Evolutionary conservation across 2,888 invertebrate genomes (phyloP).

Genomic region (Drosophila eohydei): DNA sequence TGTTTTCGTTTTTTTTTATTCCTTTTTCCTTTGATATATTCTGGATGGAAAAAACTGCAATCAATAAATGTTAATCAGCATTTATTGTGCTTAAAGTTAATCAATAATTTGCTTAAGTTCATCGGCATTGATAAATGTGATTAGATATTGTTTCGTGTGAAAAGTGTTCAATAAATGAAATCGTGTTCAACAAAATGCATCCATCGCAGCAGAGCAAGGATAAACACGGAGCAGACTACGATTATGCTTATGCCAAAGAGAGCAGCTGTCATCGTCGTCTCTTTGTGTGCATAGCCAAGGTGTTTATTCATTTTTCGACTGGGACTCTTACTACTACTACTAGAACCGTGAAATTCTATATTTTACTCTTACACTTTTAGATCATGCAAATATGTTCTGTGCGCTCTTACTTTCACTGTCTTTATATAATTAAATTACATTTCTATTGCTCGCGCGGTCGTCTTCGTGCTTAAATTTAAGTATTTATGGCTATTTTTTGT

Average conservation of each 20-base stretch:
- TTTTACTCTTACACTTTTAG: background rate
- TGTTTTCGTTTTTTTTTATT: slow-evolving; percentile 6
- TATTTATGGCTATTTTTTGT: background rate
- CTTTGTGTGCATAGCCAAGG: slow-evolving; percentile 78
- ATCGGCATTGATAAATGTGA: background rate
- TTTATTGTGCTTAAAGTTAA: slow-evolving; percentile 28
- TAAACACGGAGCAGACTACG: slow-evolving; percentile 32
- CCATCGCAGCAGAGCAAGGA: slow-evolving; percentile 35
- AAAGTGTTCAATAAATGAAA: slow-evolving; percentile 26
- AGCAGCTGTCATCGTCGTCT: slow-evolving; percentile 76
- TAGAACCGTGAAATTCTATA: background rate
- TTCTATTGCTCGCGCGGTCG: no score
- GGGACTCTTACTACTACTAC: no score
- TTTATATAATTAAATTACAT: background rate
- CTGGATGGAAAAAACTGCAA: slow-evolving; percentile 6
- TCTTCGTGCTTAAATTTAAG: background rate
- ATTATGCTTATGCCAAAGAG: slow-evolving; percentile 52
- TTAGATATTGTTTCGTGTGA: slow-evolving; percentile 27
- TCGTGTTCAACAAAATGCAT: slow-evolving; percentile 35
- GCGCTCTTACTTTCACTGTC: background rate
- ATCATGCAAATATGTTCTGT: background rate
- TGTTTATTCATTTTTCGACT: slow-evolving; percentile 42
- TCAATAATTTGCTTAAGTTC: slow-evolving; percentile 26
- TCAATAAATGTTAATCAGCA: slow-evolving; percentile 25
- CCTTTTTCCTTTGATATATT: background rate